These are phyloP conservation scores for Hassar affinis DNA, from an alignment of 2,113 vertebrate species.

Conservation along the genomic window DNA sequence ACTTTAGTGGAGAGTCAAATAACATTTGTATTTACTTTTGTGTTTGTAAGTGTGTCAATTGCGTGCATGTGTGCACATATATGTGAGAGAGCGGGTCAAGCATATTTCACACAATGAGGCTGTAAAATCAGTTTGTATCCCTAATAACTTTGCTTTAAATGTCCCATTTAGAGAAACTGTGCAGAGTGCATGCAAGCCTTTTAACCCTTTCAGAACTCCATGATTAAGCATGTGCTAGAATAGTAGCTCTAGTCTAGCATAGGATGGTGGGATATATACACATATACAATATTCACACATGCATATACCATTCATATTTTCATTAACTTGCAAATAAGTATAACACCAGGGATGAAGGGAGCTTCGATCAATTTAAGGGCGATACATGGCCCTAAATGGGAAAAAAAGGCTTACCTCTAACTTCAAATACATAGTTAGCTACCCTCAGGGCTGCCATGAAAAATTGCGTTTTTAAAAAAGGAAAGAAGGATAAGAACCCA, in stretches of 20 bases:
- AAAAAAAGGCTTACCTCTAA: slow-evolving; percentile 18
- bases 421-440: slow-evolving; percentile 42
- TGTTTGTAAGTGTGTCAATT: slow-evolving; percentile 20
- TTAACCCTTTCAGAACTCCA: slow-evolving; percentile 27
- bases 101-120: slow-evolving; percentile 39
- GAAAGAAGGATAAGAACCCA: slow-evolving; percentile 48
- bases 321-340: slow-evolving; percentile 7
- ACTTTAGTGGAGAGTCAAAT: slow-evolving; percentile 48
- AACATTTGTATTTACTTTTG: slow-evolving; percentile 50
- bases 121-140: slow-evolving; percentile 40
- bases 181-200: slow-evolving; percentile 35
- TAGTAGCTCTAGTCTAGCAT: not conserved
- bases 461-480: slow-evolving; percentile 40
- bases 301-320: not conserved
- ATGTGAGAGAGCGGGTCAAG: slow-evolving; percentile 42
- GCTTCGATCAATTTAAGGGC: slow-evolving; percentile 20
- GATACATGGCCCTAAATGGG: not conserved
- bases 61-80: slow-evolving; percentile 31
- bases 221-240: not conserved
- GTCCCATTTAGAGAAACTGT: slow-evolving; percentile 35
- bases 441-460: slow-evolving; percentile 47
- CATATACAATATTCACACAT: not conserved
- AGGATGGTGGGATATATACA: not conserved
- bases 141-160: slow-evolving; percentile 49
- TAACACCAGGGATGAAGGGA: not conserved